Conservation (phyloP, 2,888 invertebrate genomes). For the Stenolophus ochropezus region DNA sequence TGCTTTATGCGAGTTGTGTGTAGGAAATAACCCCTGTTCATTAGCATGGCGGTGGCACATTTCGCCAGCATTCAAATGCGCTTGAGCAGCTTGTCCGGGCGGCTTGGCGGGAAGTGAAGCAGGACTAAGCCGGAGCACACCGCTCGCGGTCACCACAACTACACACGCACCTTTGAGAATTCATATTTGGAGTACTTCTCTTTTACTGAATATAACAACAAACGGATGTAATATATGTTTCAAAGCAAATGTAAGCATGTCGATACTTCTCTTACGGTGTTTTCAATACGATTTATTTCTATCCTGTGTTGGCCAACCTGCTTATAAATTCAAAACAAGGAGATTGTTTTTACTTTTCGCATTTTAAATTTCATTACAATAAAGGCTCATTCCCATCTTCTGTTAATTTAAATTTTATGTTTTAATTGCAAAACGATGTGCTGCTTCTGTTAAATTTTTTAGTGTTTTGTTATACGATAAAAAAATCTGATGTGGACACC, state of each 20-base stretch:
- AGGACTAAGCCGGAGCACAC: background rate
- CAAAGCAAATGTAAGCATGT: background rate
- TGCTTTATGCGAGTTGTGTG: background rate
- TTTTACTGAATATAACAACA: conserved; percentile 10
- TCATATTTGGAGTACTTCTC: conserved; percentile 9
- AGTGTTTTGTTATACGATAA: no score
- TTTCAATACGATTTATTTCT: background rate
- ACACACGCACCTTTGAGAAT: conserved; percentile 29
- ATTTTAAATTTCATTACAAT: no score
- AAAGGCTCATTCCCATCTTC: no score
- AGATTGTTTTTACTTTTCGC: no score
- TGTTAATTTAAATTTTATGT: no score
- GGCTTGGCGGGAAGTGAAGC: conserved; percentile 10
- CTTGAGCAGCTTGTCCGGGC: conserved; percentile 15
- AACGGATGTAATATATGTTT: background rate
- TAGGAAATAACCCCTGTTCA: conserved; percentile 28
- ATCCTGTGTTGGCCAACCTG: background rate
- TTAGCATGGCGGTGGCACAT: conserved; percentile 42
- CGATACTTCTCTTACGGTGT: background rate
- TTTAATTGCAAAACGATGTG: no score
- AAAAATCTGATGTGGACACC: no score
- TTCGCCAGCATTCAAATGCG: conserved; percentile 34
- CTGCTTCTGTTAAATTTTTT: no score
- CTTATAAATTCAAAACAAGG: no score
- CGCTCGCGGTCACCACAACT: background rate